Percentiles rank a stretch among this genome's conserved stretches.
phyloP scores from a whole-genome alignment of 2,797 vertebrate genomes.

The Lutjanus argentimaculatus region DNA sequence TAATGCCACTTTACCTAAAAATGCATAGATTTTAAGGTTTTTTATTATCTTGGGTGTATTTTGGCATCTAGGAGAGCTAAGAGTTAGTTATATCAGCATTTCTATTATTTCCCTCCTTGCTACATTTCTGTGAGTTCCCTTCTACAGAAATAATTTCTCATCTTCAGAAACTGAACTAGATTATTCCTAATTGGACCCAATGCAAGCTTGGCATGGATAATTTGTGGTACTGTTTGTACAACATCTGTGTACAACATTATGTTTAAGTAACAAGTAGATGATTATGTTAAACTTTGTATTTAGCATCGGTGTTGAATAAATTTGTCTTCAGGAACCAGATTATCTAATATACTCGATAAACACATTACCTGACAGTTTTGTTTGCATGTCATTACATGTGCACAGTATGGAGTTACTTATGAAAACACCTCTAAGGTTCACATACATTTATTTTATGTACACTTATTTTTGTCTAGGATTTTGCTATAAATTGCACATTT shows the following conservation, averaged over 20 bases:
- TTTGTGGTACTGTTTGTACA: slow-evolving; percentile 7
- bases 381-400: neutral
- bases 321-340: neutral
- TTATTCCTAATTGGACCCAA: slow-evolving; percentile 22
- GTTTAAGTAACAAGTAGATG: neutral
- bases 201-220: neutral
- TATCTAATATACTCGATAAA: neutral
- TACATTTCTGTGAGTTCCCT: neutral
- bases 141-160: slow-evolving; percentile 2
- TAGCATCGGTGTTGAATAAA: neutral
- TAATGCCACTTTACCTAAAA: neutral
- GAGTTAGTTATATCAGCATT: neutral
- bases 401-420: neutral
- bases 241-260: slow-evolving; percentile 1
- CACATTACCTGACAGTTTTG: neutral
- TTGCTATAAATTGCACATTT: slow-evolving; percentile 2
- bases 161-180: slow-evolving; percentile 28
- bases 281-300: too few species aligned
- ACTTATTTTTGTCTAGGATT: neutral
- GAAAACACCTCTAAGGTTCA: slow-evolving; percentile 1
- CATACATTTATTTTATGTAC: neutral
- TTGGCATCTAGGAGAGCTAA: neutral
- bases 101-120: slow-evolving; percentile 1
- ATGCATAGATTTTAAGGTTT: neutral
- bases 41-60: neutral